Conservation (phyloP, 2,113 vertebrate species). For the Tragelaphus imberbis region DNA sequence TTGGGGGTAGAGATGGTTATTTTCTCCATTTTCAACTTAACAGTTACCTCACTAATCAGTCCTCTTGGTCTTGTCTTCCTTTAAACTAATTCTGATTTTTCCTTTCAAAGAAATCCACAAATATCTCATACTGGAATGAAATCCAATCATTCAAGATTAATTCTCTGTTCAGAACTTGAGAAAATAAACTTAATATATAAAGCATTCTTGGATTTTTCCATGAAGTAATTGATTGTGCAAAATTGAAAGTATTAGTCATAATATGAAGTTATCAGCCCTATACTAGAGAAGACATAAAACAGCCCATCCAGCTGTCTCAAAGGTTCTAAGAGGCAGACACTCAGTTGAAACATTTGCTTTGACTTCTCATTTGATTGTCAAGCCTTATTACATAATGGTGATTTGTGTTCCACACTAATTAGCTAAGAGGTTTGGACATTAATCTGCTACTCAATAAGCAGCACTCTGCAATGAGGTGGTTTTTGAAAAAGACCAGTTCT, state of each 20-base stretch:
- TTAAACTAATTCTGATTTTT: constrained; percentile 46
- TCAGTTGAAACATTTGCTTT: constrained; percentile 50
- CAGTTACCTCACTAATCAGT: background rate
- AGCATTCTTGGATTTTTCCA: constrained; percentile 30
- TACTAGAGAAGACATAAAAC: background rate
- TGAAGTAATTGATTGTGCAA: background rate
- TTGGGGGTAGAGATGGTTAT: background rate
- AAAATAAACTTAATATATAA: constrained; percentile 41
- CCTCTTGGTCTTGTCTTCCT: background rate
- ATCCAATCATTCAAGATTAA: background rate
- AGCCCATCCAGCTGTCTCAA: background rate
- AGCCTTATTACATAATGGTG: constrained; percentile 69
- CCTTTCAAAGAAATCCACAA: background rate
- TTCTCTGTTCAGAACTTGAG: background rate
- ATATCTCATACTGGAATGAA: constrained; percentile 33
- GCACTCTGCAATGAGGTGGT: constrained; percentile 41
- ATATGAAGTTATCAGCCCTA: background rate
- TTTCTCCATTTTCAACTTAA: constrained; percentile 31
- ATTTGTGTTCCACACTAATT: constrained; percentile 72
- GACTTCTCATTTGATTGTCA: constrained; percentile 68
- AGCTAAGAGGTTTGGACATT: constrained; percentile 73
- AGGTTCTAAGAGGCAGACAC: constrained; percentile 3
- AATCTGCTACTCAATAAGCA: constrained; percentile 69
- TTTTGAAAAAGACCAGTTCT: constrained; percentile 31
- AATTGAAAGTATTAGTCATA: constrained; percentile 18